Base-by-base conservation (phyloP, 2,113 vertebrate species). In the Oryzias celebensis region DNA sequence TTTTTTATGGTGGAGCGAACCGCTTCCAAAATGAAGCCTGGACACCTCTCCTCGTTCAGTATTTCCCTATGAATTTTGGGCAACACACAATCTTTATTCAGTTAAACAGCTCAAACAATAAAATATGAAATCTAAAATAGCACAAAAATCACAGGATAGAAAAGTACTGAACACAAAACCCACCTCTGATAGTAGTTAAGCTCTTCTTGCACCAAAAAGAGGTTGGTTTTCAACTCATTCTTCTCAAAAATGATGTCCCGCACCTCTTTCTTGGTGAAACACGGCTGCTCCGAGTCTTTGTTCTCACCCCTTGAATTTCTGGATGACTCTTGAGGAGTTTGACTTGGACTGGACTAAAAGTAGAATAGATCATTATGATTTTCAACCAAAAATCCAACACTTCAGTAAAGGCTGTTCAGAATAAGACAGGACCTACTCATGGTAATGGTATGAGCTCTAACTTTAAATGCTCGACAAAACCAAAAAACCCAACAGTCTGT, bases 141-240 rank as follows among this genome's bases (percentile, higher is more conserved):
- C 12, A 2, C 31, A 7, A 36, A 36, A 7, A 5, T 36, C 2
- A 7, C 2, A 8, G 31, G 12, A 36, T 36, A 36, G 12, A 36
- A 12, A 8, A 2, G 2, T 1, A 10, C n/a, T n/a, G n/a, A 36
- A 36, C 2, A 1, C 12, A 12, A 36, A 36, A 43, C 89, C 84
- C 52, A 98, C 97, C 96, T 91, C 77, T 98, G 95, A 80, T 97
- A 99, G 87, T 95, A 98, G 26, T 88, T 92, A 77, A 98, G 77
- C 80, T 99, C 96, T 83, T 99, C 97, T 90, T 96, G 95, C 74
- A 98, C 92, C 84, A 99, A 70, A 84, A 98, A 99, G 41, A 98
- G 91, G 74, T 95, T 97, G 68, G 96, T 93, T 87, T 97, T 99
- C 55, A 99, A 93, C 81, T 99, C 95, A 0, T 98, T 98, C 62